Evolutionary conservation across 2,797 vertebrate genomes (phyloP).

Genomic region (Muscicapa comitata): DNA sequence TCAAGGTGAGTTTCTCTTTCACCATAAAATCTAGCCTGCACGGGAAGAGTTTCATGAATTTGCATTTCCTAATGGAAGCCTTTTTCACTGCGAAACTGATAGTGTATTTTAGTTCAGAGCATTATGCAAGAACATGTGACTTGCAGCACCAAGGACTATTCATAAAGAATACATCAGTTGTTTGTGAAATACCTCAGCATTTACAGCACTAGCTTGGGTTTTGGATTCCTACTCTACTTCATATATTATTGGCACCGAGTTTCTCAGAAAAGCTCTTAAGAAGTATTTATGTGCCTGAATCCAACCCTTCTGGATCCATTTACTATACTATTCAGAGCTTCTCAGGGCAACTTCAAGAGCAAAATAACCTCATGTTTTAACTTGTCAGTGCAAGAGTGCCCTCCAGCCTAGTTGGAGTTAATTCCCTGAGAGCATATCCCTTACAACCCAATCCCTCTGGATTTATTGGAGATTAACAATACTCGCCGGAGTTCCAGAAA

Average conservation of each 20-base stretch:
- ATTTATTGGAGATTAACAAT: not conserved
- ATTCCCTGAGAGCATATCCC: not conserved
- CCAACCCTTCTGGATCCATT: not conserved
- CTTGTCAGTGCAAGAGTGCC: not conserved
- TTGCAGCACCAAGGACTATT: not conserved
- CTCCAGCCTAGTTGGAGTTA: not conserved
- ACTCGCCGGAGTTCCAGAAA: not conserved
- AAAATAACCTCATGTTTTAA: not conserved
- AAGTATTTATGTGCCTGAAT: slow-evolving; percentile 10
- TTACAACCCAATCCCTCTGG: rapidly evolving
- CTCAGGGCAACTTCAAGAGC: not conserved
- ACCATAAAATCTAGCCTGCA: not conserved
- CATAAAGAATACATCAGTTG: slow-evolving; percentile 12
- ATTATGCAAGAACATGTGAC: not conserved
- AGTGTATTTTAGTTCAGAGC: not conserved
- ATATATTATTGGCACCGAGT: not conserved
- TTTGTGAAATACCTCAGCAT: not conserved
- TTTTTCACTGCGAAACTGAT: not conserved
- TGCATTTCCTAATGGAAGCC: not conserved
- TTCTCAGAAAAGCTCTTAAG: slow-evolving; percentile 37
- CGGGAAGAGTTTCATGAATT: not conserved
- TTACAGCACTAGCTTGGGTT: not conserved
- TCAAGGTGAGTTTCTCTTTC: not conserved
- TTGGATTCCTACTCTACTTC: not conserved
- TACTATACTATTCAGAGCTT: not conserved